Evolutionary conservation across 2,888 invertebrate genomes (phyloP), one percentile per base, ranked within the genome.

Genomic region (Melitaea athalia): DNA sequence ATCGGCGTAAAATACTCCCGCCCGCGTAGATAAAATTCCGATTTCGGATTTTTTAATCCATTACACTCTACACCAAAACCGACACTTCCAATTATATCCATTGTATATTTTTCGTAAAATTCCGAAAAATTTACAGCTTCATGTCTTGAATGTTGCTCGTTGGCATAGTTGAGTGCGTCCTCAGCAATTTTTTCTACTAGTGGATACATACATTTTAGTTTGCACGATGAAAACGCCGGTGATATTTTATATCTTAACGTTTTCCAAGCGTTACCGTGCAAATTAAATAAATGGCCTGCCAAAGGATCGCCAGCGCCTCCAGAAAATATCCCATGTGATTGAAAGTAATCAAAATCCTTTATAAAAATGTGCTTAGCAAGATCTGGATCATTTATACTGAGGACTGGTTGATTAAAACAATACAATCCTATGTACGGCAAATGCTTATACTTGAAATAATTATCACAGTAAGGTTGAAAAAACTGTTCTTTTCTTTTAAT

Each of bases 171-270:
- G 2, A 91, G 79, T 74, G 95, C 89, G 67, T 93, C 89, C 12
- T 91, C 82, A 0, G 94, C 94, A 67, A 95, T 94, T 47, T 93
- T 86, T 52, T 94, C 89, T 12, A 95, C 93, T 0, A 94, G 92
- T 0, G 88, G 88, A 75, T 94, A 95, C 94, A 95, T 95, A 2
- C 85, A 91, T 80, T 94, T 95, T 60, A 96, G 82, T 82, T 95
- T 95, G 8, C 94, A 95, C 0, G 95, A 93, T 0, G 95, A 94
- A 78, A 95, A 96, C 0, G 94, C 93, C 0, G 95, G 95, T 0
- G 95, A 93, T 77, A 96, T 84, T 76, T 95, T 95, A 0, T 91
- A 75, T 15, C 96, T 89, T 38, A 96, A 81, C 60, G 87, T 91
- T 77, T 93, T 95, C 96, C 96, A 96, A 62, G 93, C 88, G 10